Conservation (phyloP, 2,888 invertebrate species). For the Rhagonycha fulva region DNA sequence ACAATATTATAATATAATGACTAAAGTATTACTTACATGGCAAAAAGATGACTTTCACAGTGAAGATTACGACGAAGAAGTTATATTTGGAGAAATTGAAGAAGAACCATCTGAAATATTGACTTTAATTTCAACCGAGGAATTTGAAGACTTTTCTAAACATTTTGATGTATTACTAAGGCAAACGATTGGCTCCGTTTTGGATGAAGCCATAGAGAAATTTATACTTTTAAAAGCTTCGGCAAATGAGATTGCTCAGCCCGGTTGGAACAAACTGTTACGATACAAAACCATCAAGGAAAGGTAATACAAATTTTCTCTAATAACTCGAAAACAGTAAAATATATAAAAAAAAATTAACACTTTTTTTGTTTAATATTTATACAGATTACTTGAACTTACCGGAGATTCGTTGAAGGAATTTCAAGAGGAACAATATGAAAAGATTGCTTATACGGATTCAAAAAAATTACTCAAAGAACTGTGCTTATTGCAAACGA, state of each 20-base stretch:
- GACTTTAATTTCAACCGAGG: background rate
- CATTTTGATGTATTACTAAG: background rate
- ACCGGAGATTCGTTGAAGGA: background rate
- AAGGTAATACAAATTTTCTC: constrained; percentile 2
- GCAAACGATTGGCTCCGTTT: background rate
- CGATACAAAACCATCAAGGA: constrained; percentile 10
- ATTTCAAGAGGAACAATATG: constrained; percentile 16
- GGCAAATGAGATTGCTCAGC: constrained; percentile 19
- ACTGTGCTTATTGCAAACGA: constrained; percentile 12
- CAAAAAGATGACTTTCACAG: constrained; percentile 1
- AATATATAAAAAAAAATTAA: background rate
- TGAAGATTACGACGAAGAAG: background rate
- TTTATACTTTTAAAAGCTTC: constrained; percentile 27
- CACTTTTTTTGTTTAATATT: background rate
- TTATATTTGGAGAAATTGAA: background rate
- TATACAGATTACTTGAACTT: background rate
- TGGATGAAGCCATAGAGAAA: constrained; percentile 30
- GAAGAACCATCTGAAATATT: background rate
- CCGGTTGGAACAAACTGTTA: constrained; percentile 10
- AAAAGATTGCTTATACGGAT: constrained; percentile 8
- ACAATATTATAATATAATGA: background rate
- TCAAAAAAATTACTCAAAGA: constrained; percentile 21
- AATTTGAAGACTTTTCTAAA: background rate
- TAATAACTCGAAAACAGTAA: too few relatives aligned
- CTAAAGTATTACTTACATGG: constrained; percentile 6